phyloP scores from a whole-genome alignment of 1,140 invertebrate species.

The Drosophila athabasca region DNA sequence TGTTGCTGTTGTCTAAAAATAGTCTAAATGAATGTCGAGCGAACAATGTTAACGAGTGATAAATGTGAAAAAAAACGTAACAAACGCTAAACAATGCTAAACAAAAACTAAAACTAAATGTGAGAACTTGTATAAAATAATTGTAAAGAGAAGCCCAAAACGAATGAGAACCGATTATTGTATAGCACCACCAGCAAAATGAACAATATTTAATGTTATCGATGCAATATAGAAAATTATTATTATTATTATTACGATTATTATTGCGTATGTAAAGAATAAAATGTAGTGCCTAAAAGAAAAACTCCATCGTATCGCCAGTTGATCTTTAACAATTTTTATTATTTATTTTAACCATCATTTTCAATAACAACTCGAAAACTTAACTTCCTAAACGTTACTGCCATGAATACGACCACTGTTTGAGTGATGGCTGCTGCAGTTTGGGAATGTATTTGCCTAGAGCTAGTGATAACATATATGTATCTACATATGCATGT shows the following conservation, averaged over 20 bases:
- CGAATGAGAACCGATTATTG: conserved; percentile 48
- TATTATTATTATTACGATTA: conserved; percentile 59
- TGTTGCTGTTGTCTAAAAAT: conserved; percentile 73
- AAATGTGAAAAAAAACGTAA: conserved; percentile 56
- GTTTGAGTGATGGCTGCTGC: conserved; percentile 28
- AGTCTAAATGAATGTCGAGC: conserved; percentile 65
- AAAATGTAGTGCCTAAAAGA: conserved; percentile 74
- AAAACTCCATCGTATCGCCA: background rate
- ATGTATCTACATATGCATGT: background rate
- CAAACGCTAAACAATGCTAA: conserved; percentile 38
- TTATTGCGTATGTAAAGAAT: conserved; percentile 64
- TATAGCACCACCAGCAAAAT: conserved; percentile 62
- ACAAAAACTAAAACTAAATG: conserved; percentile 58
- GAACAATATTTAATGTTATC: conserved; percentile 78
- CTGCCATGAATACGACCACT: conserved; percentile 72
- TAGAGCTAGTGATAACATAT: conserved; percentile 65
- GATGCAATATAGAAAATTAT: conserved; percentile 63
- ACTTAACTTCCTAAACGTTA: conserved; percentile 51
- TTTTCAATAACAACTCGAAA: conserved; percentile 57
- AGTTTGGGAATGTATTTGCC: conserved; percentile 67
- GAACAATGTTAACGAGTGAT: conserved; percentile 67
- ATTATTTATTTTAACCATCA: conserved; percentile 26
- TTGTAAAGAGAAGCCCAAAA: conserved; percentile 63
- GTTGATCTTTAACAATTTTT: conserved; percentile 48
- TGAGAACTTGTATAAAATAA: conserved; percentile 79